Evolutionary conservation across 2,888 invertebrate species (phyloP), one percentile per base, ranked within the genome.

Genomic region (Leptopterna dolabrata): DNA sequence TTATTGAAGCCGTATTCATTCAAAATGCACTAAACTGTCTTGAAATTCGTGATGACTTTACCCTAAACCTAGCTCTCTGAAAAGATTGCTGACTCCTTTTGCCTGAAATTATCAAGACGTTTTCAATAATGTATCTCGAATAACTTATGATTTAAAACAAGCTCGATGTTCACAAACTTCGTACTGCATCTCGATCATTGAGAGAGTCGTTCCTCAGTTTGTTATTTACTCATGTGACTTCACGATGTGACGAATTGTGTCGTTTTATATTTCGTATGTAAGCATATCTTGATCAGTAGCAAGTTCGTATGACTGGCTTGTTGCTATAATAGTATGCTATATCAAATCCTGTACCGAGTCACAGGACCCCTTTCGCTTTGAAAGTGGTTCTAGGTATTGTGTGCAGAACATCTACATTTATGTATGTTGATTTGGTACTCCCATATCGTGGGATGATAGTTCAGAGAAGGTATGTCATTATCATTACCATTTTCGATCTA

Each of bases 231-330:
- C n/a, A n/a, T n/a, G n/a, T n/a, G n/a, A n/a, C n/a, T n/a, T n/a
- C n/a, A n/a, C n/a, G n/a, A n/a, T n/a, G n/a, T n/a, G n/a, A n/a
- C n/a, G n/a, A n/a, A n/a, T n/a, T n/a, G n/a, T n/a, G n/a, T n/a
- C n/a, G n/a, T n/a, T n/a, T n/a, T n/a, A n/a, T n/a, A 11, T n/a
- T 19, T 71, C n/a, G 27, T 27, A 1, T 30, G 3, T 16, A 43
- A 45, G 85, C 85, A 85, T 85, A 85, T 73, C 85, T 85, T 85
- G 85, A 85, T 85, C 85, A 85, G 85, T 36, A 85, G 47, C 45
- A 85, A 55, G 85, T 45, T 73, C 45, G 4, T 85, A 85, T 45
- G 85, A 76, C 45, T 71, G 29, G 55, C 85, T 47, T 85, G 85
- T 73, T 85, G 85, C 85, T 85, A 85, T 85, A 85, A 85, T 43